Evolutionary conservation across 2,797 vertebrate species (phyloP), one percentile per base, ranked within the genome.

Genomic region (Myripristis murdjan): DNA sequence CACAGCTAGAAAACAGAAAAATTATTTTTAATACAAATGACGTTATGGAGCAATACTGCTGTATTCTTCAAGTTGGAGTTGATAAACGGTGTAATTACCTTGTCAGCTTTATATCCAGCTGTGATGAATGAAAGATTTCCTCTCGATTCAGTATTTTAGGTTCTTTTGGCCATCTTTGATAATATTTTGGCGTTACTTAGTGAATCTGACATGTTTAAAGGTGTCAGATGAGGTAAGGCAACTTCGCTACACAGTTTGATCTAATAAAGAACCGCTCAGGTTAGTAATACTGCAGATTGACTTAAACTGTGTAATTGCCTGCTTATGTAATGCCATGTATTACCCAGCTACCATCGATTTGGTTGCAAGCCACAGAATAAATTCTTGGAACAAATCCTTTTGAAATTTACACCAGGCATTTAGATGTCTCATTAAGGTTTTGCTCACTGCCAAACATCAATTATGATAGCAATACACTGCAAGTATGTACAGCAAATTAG

Each of bases 401-500:
- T 15, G 15, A 83, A 80, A 75, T 75, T 10, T 18, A 69, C 39
- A 84, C 62, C 63, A 72, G 54, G 59, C 74, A 56, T 77, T 74
- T 67, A 71, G 70, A 71, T 64, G 20, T 76, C 51, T 88, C 81
- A 89, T 92, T 84, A 87, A 75, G 71, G 28, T 52, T 77, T 71
- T 37, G 7, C 41, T 77, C 52, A 2, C 10, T 71, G 83, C 82
- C 87, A 88, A 74, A 61, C 31, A 26, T 53, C 60, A 54, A 75
- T 73, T 51, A 52, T 56, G 28, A 70, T 60, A 44, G 49, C 66
- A 7, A 28, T 48, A 33, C 9, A 15, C 3, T 28, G 28, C 2
- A 16, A 31, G 39, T 73, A 51, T 83, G 79, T 79, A 16, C 9
- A n/a, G n/a, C 43, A 58, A 74, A 73, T 49, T 6, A 68, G 22